Base-by-base conservation (phyloP, 2,113 vertebrate genomes). In the Euleptes europaea region DNA sequence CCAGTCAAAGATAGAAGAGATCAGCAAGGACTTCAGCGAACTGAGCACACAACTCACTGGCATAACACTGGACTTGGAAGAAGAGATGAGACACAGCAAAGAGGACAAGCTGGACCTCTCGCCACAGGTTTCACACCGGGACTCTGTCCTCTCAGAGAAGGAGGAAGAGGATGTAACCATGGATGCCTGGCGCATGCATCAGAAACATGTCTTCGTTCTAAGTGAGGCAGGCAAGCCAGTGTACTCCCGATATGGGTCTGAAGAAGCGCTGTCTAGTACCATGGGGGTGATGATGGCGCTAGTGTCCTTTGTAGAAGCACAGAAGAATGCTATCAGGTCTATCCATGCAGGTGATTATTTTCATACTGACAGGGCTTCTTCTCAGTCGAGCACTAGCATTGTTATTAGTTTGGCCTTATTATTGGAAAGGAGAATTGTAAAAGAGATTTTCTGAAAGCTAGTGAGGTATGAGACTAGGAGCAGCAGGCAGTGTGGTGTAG, bases 241-340 rank as follows among this genome's bases (percentile, higher is more conserved):
- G 89, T 99, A 99, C 86, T 98, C 97, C 31, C 98, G 99, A 87
- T 99, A 99, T 0, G 98, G 98, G 85, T 98, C 98, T 0, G 98
- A 99, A 94, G 98, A 99, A 93, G 98, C 98, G 0, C 97, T 99
- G 69, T 99, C 98, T 88, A 98, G 98, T 96, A 99, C 97, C 86
- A 99, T 98, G 97, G 99, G 98, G 0, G 98, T 99, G 86, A 99
- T 99, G 98, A 98, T 99, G 96, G 98, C 98, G 1, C 96, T 99
- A 0, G 98, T 99, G 44, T 99, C 98, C 44, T 98, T 99, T 70
- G 95, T 99, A 21, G 98, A 99, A 90, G 97, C 98, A 0, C 97
- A 97, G 82, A 98, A 98, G 94, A 99, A 99, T 0, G 96, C 97
- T 81, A 99, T 99, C 78, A 96, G 98, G 67, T 99, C 98, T 92